Base-by-base conservation (phyloP, 2,888 invertebrate genomes). In the Tipula unca region DNA sequence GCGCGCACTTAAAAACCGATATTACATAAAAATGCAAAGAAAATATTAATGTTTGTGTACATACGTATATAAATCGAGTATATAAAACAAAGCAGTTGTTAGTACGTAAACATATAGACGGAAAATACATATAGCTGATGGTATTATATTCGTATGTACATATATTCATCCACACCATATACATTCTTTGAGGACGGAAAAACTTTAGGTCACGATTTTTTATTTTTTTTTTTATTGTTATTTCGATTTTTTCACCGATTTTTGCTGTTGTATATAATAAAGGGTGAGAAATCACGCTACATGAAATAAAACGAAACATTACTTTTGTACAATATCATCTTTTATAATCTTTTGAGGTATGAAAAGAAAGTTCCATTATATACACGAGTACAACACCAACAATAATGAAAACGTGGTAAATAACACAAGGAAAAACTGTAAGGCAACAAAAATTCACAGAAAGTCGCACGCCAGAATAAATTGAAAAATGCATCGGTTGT, bases 221-320 rank as follows among this genome's bases (percentile, higher is more conserved):
- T 17, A 17, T 48, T 2, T 2, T 5, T 17, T 17, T 17, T 48
- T 48, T 69, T 69, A 69, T 69, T 69, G 20, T 69, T 69, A 25
- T 69, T 48, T 25, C 69, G 69, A 69, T 69, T 69, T 69, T 17
- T 69, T 25, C 69, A 69, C 69, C 25, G 69, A 69, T 69, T 69
- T 69, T 17, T 54, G 48, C 17, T 54, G 48, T 17, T 39, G 6
- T 48, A n/a, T 69, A 69, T 69, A 69, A 69, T 69, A 25, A 69
- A 69, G 69, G 69, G 69, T 69, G 69, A 69, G 69, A 69, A 69
- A 69, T 69, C 69, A 69, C 69, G 69, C 69, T 69, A 25, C 69
- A 69, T 13, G 14, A 69, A 48, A 48, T 20, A 69, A 69, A 69
- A 25, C 69, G 69, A 69, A 69, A 25, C 69, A 25, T 69, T 69